phyloP scores from a whole-genome alignment of 1,140 invertebrate species.

The Theocolax elegans region DNA sequence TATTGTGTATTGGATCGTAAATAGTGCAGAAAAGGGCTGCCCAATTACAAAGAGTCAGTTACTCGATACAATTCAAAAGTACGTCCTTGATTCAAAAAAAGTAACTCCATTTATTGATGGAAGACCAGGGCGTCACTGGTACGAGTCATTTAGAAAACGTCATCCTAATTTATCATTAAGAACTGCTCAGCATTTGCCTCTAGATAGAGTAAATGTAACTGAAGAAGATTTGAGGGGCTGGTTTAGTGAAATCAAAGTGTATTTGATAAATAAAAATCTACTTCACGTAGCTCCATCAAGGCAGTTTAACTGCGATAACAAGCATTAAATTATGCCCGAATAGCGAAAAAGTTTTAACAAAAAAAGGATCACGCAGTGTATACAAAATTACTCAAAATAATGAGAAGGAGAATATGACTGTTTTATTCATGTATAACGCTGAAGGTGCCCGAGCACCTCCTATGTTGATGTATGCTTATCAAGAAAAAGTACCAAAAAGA shows the following conservation, averaged over 20 bases:
- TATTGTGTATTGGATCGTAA: too few relatives aligned
- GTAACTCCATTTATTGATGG: too few relatives aligned
- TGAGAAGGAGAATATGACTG: conserved; percentile 47
- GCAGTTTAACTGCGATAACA: conserved; percentile 54
- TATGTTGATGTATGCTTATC: conserved; percentile 48
- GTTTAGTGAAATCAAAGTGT: conserved; percentile 40
- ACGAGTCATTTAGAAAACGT: conserved; percentile 47
- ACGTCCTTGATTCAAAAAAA: too few relatives aligned
- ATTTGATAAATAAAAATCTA: conserved; percentile 42
- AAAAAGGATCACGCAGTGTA: conserved; percentile 53
- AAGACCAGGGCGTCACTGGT: too few relatives aligned
- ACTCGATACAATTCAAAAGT: too few relatives aligned
- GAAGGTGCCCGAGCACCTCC: too few relatives aligned
- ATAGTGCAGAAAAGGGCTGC: too few relatives aligned
- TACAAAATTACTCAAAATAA: conserved; percentile 53
- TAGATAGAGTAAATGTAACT: conserved; percentile 36
- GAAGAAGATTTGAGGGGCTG: conserved; percentile 39
- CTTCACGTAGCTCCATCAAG: conserved; percentile 41
- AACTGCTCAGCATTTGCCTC: conserved; percentile 45
- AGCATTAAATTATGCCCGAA: conserved; percentile 52
- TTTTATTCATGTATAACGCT: conserved; percentile 50
- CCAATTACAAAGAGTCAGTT: too few relatives aligned
- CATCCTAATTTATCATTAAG: conserved; percentile 44
- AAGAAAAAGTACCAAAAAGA: conserved; percentile 43
- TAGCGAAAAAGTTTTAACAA: conserved; percentile 46